A percentile compares a stretch with the other conserved stretches of the same genome.
Conservation (phyloP, 2,113 vertebrate species). For the Ardeotis arabs region DNA sequence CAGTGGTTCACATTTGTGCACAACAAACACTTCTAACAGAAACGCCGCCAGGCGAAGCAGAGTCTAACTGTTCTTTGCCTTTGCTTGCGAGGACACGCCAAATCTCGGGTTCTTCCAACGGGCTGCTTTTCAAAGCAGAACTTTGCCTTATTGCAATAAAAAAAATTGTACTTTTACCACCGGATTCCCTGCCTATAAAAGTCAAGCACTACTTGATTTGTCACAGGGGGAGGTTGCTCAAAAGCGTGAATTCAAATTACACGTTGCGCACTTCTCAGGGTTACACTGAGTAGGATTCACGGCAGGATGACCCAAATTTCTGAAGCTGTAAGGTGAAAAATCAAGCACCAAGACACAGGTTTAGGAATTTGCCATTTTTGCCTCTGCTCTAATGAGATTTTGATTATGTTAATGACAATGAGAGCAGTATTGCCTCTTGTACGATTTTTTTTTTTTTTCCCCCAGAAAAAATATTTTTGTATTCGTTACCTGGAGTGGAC, state of each 20-base stretch:
- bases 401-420: not conserved
- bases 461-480: not conserved
- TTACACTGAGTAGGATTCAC: not conserved
- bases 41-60: not conserved
- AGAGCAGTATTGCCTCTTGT: not conserved
- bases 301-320: not conserved
- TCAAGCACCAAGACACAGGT: not conserved
- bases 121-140: not conserved
- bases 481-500: conserved; percentile 86
- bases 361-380: not conserved
- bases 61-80: not conserved
- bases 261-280: not conserved
- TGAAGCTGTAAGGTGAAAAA: not conserved
- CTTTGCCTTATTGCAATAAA: not conserved
- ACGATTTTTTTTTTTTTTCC: not conserved
- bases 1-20: too few relatives aligned
- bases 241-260: not conserved
- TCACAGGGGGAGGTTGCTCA: not conserved
- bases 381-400: not conserved
- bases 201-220: not conserved
- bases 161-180: not conserved
- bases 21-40: not conserved
- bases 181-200: not conserved
- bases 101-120: not conserved
- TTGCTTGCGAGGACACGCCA: not conserved